Percentiles rank a stretch among this genome's conserved stretches.
Evolutionary conservation across 1,140 invertebrate genomes (phyloP).

Genomic region (Bombus affinis): DNA sequence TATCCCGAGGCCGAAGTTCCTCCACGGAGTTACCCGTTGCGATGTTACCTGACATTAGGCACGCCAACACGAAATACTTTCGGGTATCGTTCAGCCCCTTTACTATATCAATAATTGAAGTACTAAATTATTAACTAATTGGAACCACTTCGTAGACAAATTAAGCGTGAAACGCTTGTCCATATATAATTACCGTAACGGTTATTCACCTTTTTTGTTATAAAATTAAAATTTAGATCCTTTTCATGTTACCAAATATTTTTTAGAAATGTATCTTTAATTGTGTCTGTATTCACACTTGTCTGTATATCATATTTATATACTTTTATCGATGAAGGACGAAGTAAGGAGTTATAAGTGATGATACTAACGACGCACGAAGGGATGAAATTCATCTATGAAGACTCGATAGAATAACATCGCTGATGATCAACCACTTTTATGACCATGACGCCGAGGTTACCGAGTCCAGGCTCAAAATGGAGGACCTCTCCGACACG

Average conservation of each 20-base stretch:
- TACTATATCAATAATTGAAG: not conserved
- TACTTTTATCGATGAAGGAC: too few species aligned
- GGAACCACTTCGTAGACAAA: not conserved
- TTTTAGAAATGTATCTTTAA: too few species aligned
- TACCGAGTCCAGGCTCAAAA: conserved; percentile 61
- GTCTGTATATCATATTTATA: not conserved
- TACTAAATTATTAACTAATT: not conserved
- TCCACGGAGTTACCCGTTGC: conserved; percentile 54
- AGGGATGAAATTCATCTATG: not conserved
- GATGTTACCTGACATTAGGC: conserved; percentile 44
- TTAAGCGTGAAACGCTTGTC: not conserved
- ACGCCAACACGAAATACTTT: conserved; percentile 53
- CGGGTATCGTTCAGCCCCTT: conserved; percentile 27
- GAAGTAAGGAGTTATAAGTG: not conserved
- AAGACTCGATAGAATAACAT: not conserved
- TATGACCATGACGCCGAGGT: conserved; percentile 46
- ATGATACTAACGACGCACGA: not conserved
- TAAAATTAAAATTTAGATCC: not conserved
- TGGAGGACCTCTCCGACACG: conserved; percentile 55
- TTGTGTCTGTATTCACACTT: too few species aligned
- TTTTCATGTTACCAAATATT: too few species aligned
- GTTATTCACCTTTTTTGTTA: not conserved
- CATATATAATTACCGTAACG: not conserved
- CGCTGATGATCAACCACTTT: conserved; percentile 23
- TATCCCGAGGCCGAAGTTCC: conserved; percentile 71